Evolutionary conservation across 2,888 invertebrate genomes (phyloP).

Genomic region (Drosophila birchii): DNA sequence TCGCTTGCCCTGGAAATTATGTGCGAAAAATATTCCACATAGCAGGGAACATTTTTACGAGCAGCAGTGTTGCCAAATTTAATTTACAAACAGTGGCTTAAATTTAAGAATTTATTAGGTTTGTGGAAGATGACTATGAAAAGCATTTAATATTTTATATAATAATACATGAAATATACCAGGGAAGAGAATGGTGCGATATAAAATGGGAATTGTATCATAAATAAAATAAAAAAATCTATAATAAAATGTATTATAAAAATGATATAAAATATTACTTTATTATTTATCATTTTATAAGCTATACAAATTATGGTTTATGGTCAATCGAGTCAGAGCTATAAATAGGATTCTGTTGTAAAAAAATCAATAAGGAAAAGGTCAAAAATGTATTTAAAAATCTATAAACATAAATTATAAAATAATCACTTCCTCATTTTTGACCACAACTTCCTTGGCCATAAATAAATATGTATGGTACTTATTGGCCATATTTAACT

Average conservation of each 20-base stretch:
- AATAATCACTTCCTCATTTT: neutral
- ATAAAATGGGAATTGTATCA: too few relatives aligned
- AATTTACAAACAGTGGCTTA: neutral
- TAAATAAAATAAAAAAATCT: neutral
- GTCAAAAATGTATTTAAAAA: too few relatives aligned
- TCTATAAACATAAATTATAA: neutral
- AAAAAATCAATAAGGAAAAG: too few relatives aligned
- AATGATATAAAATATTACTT: too few relatives aligned
- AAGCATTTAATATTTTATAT: neutral
- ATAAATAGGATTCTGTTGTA: neutral
- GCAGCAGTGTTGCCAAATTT: neutral
- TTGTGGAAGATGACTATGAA: accelerated
- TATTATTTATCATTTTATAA: too few relatives aligned
- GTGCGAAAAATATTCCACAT: slow-evolving; percentile 58
- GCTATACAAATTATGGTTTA: neutral
- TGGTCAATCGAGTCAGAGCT: neutral
- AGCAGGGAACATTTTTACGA: slow-evolving; percentile 15
- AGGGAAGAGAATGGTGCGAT: too few relatives aligned
- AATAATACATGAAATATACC: neutral
- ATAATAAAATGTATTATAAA: too few relatives aligned
- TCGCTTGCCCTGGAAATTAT: slow-evolving; percentile 41
- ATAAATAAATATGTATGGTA: neutral
- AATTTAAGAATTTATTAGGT: neutral
- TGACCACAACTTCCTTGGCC: neutral
- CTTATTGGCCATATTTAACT: neutral